Evolutionary conservation across 2,113 vertebrate species (phyloP).

Genomic region (Charadrius vociferus): DNA sequence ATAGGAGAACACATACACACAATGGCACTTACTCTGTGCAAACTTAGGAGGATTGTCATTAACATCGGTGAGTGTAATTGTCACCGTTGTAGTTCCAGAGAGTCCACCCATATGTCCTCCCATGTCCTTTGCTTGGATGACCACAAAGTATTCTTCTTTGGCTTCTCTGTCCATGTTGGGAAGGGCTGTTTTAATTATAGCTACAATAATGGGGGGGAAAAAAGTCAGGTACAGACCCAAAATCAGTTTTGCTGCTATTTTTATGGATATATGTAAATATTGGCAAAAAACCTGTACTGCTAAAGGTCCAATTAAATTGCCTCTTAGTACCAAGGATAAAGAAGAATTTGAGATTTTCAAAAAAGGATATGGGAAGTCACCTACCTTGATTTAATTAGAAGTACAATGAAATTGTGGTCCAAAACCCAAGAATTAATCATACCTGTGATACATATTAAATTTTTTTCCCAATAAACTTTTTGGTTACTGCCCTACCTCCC

Average conservation of each 20-base stretch:
- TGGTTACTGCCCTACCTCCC: neutral
- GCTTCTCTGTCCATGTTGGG: slow-evolving; percentile 98
- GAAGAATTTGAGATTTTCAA: neutral
- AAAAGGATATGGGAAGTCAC: neutral
- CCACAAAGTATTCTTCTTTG: slow-evolving; percentile 95
- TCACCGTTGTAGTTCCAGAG: slow-evolving; percentile 95
- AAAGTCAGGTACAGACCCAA: neutral
- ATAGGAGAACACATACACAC: neutral
- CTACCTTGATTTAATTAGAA: neutral
- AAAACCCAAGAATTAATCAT: neutral
- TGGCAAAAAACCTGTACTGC: neutral
- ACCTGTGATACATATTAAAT: neutral
- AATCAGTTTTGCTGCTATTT: neutral
- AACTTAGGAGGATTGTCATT: slow-evolving; percentile 99
- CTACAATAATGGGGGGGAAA: slow-evolving; percentile 71
- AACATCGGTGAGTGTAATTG: slow-evolving; percentile 92
- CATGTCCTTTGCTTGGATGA: slow-evolving; percentile 99
- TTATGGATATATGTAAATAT: neutral
- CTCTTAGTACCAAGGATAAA: neutral
- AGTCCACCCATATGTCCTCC: slow-evolving; percentile 97
- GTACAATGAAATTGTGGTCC: neutral
- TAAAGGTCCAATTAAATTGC: neutral
- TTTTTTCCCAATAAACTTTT: neutral
- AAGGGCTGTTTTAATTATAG: slow-evolving; percentile 95
- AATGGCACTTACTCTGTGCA: slow-evolving; percentile 88